Evolutionary conservation across 2,113 vertebrate genomes (phyloP), one percentile per base, ranked within the genome.

Genomic region (Hymenochirus boettgeri): DNA sequence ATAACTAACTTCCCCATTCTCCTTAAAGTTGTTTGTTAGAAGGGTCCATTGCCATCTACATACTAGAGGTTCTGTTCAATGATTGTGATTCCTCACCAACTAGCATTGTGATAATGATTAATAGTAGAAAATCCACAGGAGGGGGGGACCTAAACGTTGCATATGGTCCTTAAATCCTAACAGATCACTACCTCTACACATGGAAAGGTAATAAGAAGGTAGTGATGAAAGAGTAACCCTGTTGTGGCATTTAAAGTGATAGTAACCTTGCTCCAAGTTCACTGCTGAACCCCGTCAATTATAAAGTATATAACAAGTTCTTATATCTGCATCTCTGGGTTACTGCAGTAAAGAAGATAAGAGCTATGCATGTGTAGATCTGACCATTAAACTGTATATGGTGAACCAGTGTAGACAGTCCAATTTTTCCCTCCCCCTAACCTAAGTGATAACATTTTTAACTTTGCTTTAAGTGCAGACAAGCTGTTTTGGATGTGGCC

Each of bases 361-460:
- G 26, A 31, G 19, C 8, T 15, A 15, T 37, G 37, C 23, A 33
- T 33, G 27, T 22, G 19, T 46, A 39, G 45, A 58, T 48, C 39
- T 33, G 62, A 53, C 39, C 56, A 57, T 23, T 51, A n/a, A 5
- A 50, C 50, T 27, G 54, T 57, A n/a, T 17, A 15, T 24, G 27
- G 6, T 39, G 13, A 58, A 29, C 56, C 42, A 56, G 65, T 60
- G 57, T 48, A 52, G 56, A 39, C 45, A 33, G 45, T 15, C 45
- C 2, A 33, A 25, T 1, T 7, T 21, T 19, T 18, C 22, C 31
- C 8, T 26, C 37, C 51, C 17, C 26, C 15, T 23, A 21, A 46
- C 22, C 54, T 2, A 24, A 1, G 57, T 42, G 39, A 26, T 26
- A 39, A 46, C 37, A 37, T 46, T 23, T n/a, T 39, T 35, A 42